Base-by-base conservation (phyloP, 1,140 invertebrate genomes). In the Cotesia chilonis region DNA sequence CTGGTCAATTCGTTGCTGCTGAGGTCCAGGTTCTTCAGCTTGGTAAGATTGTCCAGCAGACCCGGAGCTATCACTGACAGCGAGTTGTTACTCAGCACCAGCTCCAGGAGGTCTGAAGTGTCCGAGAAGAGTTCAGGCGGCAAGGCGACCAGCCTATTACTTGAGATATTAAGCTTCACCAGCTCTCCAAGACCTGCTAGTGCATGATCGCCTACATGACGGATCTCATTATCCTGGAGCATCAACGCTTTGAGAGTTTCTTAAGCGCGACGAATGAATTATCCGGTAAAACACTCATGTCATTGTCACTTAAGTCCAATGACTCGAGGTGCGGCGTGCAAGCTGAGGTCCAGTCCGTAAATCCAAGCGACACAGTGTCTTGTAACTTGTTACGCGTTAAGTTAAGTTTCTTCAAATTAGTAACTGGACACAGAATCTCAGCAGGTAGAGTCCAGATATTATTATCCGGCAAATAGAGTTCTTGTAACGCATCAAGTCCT, bases 81-180 rank as follows among this genome's bases (percentile, higher is more conserved):
- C 1, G 93, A 92, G 82, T 96, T 95, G 79, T 95, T 95, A 78
- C 92, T 92, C 9, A 96, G 84, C 77, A 94, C 89, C 55, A 96
- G 87, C 79, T 93, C 90, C 52, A 90, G 88, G 4, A 96, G 80
- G 51, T 92, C 89, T 65, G 88, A 88, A 4, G 90, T 90, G 52
- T 90, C 89, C 72, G 90, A 89, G 82, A 95, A 94, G 64, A 94
- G 80, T 81, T 92, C 92, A 1, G 92, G 92, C 4, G 93, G 92
- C 68, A 95, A 85, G 14, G 91, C 91, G 73, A 91, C 90, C 68
- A 95, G 85, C 80, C 88, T 90, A 80, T 95, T 95, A 82, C 91
- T 92, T 17, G 93, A 94, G 80, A 94, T 83, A 86, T 95, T 94
- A 7, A 95, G 84, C 61, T 91, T 88, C 77, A 90, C 89, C 55